Evolutionary conservation across 2,113 vertebrate genomes (phyloP), one percentile per base, ranked within the genome.

Genomic region (Heloderma charlesbogerti): DNA sequence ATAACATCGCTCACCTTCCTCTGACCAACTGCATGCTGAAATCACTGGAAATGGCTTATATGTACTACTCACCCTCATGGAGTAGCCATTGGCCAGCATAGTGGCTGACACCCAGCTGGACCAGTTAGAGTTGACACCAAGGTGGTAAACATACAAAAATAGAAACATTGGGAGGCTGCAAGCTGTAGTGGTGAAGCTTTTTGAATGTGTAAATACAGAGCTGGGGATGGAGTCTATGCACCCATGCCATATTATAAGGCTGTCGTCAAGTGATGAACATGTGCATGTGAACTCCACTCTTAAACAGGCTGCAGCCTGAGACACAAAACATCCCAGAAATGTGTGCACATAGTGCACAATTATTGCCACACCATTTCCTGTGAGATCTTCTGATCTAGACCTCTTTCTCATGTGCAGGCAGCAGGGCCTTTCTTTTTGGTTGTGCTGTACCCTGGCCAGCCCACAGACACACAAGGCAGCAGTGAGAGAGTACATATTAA

Each of bases 381-480:
- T 29, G 71, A 37, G 71, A 78, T 75, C 71, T 84, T 66, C 40
- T 84, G 54, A 75, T 84, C 67, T 84, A 84, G 71, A 90, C 48
- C 37, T 66, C 81, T 84, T 75, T 71, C 89, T 84, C 18, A 74
- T 48, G 71, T 54, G 43, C 54, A 84, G 57, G n/a, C 40, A n/a
- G 66, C 43, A 89, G 63, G 48, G 20, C 29, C 81, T 84, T 77
- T 84, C 88, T 77, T 27, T 75, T 84, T 77, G 54, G 75, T 89
- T 90, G 40, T 84, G 71, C 71, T 84, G 81, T 89, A 85, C 82
- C 77, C 57, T 77, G 54, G 71, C 89, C 81, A 89, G 54, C 31
- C 37, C 18, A 60, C 80, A 43, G 84, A 84, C 80, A 90, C 31
- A 29, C 40, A 77, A 25, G 51, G 15, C 37, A 85, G 29, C 82